Base-by-base conservation (phyloP, 2,113 vertebrate species). In the Anguilla rostrata region DNA sequence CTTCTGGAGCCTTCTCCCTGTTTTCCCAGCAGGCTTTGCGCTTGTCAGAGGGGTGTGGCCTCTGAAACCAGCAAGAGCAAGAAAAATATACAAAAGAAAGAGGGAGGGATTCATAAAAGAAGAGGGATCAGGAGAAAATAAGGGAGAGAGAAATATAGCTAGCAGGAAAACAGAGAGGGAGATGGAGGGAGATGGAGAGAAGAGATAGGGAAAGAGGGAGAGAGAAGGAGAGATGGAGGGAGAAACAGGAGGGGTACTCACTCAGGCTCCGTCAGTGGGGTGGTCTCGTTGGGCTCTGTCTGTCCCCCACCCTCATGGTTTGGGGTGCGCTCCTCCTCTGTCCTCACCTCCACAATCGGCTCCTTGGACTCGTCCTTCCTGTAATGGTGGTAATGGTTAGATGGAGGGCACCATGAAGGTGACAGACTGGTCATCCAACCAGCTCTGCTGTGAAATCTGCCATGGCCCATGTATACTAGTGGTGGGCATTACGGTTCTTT, bases 291-390 rank as follows among this genome's bases (percentile, higher is more conserved):
- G 88, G 98, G 98, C 88, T 99, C 98, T 0, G 94, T 97, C 89
- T 97, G 96, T 43, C 95, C 97, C 20, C 97, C 97, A 87, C 97
- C 97, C 0, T 97, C 97, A 1, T 99, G 98, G 93, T 98, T 99
- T 2, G 98, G 96, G 82, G 96, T 97, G 90, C 94, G 91, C 75
- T 98, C 98, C 56, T 99, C 98, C 91, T 99, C 98, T 0, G 98
- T 98, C 85, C 97, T 96, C 89, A 99, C 98, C 89, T 99, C 98
- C 87, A 99, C 98, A 29, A 99, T 99, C 9, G 98, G 98, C 92
- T 99, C 98, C 94, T 99, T 99, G 16, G 98, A 99, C 85, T 99
- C 98, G 0, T 99, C 98, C 92, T 99, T 99, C 94, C 98, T 99
- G 96, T 87, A 90, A 89, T 41, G 7, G 60, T 4, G 22, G 18